phyloP scores from a whole-genome alignment of 2,113 vertebrate genomes.

The Pluvianellus socialis region DNA sequence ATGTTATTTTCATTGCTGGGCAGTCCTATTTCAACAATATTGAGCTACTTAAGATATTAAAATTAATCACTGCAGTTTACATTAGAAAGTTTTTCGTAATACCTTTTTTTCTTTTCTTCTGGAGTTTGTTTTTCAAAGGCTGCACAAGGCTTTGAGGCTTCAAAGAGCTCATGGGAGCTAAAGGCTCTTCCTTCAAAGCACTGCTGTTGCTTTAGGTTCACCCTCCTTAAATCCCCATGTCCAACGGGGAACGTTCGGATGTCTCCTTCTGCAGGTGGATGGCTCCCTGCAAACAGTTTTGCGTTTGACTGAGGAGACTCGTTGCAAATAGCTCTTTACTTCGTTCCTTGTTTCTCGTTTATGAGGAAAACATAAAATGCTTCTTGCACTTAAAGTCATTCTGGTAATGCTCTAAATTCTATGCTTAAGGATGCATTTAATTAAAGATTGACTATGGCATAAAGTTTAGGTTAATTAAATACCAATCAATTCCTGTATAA shows the following conservation, averaged over 20 bases:
- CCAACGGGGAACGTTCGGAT: rapidly evolving
- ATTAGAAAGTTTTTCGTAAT: background rate
- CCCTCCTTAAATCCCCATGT: background rate
- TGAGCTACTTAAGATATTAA: background rate
- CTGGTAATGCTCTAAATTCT: constrained; percentile 39
- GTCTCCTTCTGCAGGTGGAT: background rate
- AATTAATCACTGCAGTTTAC: background rate
- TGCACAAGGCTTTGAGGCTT: background rate
- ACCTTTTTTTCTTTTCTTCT: background rate
- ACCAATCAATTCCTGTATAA: constrained; percentile 31
- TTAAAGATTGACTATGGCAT: constrained; percentile 55
- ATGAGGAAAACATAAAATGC: constrained; percentile 48
- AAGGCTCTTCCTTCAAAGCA: background rate
- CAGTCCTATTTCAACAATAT: background rate
- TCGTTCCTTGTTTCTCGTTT: background rate
- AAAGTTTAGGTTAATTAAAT: constrained; percentile 66
- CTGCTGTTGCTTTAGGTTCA: background rate
- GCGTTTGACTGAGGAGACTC: background rate
- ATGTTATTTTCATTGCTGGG: background rate
- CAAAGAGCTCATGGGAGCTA: background rate
- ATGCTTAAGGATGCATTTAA: constrained; percentile 61
- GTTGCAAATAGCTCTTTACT: background rate
- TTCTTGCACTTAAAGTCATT: constrained; percentile 18
- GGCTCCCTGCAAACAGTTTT: background rate
- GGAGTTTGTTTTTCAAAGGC: background rate